These are phyloP conservation scores for Scalopus aquaticus DNA, from an alignment of 2,113 vertebrate species.

Conservation along the genomic window DNA sequence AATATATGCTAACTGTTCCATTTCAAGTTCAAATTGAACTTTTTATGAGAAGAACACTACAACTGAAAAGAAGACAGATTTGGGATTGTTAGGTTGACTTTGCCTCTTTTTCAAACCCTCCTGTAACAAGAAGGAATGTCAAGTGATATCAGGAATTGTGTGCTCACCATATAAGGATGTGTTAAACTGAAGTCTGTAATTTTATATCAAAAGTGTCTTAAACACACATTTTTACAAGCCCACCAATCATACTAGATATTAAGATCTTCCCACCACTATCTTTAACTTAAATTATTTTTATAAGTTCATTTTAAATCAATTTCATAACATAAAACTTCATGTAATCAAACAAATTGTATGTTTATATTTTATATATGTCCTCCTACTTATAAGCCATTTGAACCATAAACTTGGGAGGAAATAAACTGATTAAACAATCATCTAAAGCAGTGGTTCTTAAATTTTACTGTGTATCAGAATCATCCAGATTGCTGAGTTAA, in stretches of 20 bases:
- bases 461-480: neutral
- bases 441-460: neutral
- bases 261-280: neutral
- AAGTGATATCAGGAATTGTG: conserved; percentile 8
- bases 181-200: conserved; percentile 12
- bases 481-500: neutral
- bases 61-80: conserved; percentile 5
- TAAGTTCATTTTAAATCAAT: conserved; percentile 4
- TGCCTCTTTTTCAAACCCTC: conserved; percentile 45
- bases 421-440: neutral
- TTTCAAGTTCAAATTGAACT: conserved; percentile 42
- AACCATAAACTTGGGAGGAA: neutral
- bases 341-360: neutral
- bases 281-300: conserved; percentile 32
- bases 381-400: neutral
- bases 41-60: neutral
- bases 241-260: neutral
- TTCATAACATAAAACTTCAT: neutral
- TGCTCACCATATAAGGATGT: conserved; percentile 34
- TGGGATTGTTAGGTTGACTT: conserved; percentile 27
- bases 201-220: conserved; percentile 35
- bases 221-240: conserved; percentile 34
- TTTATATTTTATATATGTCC: neutral
- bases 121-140: conserved; percentile 8
- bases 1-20: neutral